phyloP scores from a whole-genome alignment of 2,888 invertebrate genomes.

The Pherbina coryleti region DNA sequence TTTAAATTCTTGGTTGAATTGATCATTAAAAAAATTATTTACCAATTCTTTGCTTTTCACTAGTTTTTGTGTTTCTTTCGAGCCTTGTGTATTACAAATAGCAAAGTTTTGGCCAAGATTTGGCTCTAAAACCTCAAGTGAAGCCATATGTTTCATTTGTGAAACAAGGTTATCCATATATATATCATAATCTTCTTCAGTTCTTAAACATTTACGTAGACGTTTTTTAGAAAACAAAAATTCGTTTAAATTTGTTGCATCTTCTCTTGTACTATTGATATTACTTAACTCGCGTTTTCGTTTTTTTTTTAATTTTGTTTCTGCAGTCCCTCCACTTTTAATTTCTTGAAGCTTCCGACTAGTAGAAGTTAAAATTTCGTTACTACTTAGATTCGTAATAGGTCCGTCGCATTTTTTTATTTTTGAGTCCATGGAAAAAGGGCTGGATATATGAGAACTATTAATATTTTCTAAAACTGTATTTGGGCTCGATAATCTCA shows the following conservation, averaged over 20 bases:
- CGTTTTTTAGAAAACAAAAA: slow-evolving; percentile 3
- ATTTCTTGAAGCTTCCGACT: neutral
- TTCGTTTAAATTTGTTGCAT: slow-evolving; percentile 3
- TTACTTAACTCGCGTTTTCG: slow-evolving; percentile 26
- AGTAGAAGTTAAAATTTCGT: neutral
- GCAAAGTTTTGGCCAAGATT: slow-evolving; percentile 11
- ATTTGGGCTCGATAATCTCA: neutral
- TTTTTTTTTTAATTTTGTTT: slow-evolving; percentile 13
- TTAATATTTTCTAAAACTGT: neutral
- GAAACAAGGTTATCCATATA: slow-evolving; percentile 22
- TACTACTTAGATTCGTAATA: neutral
- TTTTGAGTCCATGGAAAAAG: neutral
- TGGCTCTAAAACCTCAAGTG: slow-evolving; percentile 23
- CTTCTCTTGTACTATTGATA: neutral
- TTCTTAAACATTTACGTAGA: slow-evolving; percentile 8
- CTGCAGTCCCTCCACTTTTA: neutral
- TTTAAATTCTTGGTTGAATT: neutral
- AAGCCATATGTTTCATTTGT: slow-evolving; percentile 25
- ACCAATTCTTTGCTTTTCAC: slow-evolving; percentile 2
- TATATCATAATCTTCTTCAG: slow-evolving; percentile 30
- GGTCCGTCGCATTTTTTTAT: neutral
- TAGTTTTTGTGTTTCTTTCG: neutral
- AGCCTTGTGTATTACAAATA: slow-evolving; percentile 4
- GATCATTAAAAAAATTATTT: neutral
- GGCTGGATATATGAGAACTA: neutral